These are phyloP conservation scores for Hemibagrus guttatus DNA, from an alignment of 2,797 vertebrate genomes.

Conservation along the genomic window DNA sequence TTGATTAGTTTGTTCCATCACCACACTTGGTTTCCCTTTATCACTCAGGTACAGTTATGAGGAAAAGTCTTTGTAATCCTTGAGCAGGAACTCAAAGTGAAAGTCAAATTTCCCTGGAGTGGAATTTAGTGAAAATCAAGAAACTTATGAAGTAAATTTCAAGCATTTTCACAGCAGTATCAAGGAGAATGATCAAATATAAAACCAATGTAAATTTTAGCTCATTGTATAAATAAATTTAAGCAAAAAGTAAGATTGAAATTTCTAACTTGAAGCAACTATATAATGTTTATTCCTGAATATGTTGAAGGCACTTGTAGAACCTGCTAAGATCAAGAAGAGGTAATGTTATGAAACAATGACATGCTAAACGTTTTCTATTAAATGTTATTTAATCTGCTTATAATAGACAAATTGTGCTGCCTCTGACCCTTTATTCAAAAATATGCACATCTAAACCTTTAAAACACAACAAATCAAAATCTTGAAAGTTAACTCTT, in stretches of 20 bases:
- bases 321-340: not conserved
- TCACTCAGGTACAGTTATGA: conserved; percentile 13
- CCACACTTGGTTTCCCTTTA: conserved; percentile 29
- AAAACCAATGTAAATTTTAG: not conserved
- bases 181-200: not conserved
- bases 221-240: not conserved
- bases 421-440: not conserved
- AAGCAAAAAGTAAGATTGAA: not conserved
- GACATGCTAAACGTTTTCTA: not conserved
- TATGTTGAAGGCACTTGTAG: not conserved
- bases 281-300: not conserved
- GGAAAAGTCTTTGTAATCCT: not conserved
- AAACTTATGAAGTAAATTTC: not conserved
- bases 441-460: not conserved
- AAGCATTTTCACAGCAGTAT: not conserved
- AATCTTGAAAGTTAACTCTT: not conserved
- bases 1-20: conserved; percentile 19
- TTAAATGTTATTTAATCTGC: not conserved
- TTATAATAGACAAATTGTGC: not conserved
- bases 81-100: not conserved
- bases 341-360: not conserved
- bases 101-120: not conserved
- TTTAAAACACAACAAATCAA: not conserved
- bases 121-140: not conserved
- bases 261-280: not conserved